These are phyloP conservation scores for Oreochromis grahami DNA, from an alignment of 2,797 vertebrate genomes.

Conservation along the genomic window DNA sequence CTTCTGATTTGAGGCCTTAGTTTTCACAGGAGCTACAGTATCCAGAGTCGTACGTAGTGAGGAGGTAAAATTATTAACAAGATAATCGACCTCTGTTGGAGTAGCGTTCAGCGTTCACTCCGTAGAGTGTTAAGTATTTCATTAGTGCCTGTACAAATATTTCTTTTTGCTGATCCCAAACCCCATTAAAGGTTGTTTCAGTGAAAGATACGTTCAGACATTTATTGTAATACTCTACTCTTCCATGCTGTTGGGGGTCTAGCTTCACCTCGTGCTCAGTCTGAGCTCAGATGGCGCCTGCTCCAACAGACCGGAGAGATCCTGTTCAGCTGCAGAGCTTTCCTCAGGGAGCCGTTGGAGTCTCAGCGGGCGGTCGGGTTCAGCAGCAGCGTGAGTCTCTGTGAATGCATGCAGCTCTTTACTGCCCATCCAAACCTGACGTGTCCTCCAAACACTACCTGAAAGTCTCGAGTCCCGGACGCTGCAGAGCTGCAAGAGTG, in stretches of 20 bases:
- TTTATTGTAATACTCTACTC: slow-evolving; percentile 31
- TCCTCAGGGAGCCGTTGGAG: not conserved
- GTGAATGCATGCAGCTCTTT: not conserved
- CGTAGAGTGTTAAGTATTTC: no score
- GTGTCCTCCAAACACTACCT: not conserved
- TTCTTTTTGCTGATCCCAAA: no score
- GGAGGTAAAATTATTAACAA: no score
- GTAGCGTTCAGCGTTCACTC: no score
- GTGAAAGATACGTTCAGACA: no score
- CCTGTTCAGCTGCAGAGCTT: not conserved
- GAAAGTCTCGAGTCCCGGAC: not conserved
- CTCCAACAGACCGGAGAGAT: not conserved
- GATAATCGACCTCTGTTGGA: no score
- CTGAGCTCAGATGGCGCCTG: not conserved
- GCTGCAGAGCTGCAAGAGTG: not conserved
- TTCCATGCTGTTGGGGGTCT: slow-evolving; percentile 17
- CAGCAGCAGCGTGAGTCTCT: not conserved
- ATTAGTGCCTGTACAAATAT: no score
- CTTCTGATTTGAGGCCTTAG: no score
- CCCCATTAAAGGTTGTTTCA: no score
- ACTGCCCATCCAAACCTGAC: not conserved
- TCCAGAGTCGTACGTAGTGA: no score
- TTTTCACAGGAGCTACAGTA: no score
- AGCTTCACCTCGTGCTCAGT: not conserved
- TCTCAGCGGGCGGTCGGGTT: not conserved